These are phyloP conservation scores for Lathamus discolor DNA, from an alignment of 2,113 vertebrate species.

Conservation along the genomic window DNA sequence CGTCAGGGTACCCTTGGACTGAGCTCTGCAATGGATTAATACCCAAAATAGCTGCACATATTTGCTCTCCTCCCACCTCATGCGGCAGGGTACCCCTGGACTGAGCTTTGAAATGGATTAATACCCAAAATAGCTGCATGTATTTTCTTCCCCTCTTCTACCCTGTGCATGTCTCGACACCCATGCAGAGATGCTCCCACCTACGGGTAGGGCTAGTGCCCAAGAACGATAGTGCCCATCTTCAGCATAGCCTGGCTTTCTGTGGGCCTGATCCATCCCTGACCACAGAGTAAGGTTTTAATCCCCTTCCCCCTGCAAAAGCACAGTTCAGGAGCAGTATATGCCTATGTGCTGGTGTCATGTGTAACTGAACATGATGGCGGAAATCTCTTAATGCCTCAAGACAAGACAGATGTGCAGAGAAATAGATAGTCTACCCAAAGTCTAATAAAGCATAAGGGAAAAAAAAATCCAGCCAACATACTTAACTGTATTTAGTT, in stretches of 20 bases:
- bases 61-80: neutral
- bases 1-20: neutral
- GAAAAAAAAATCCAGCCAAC: neutral
- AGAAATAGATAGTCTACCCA: conserved; percentile 3
- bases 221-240: neutral
- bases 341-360: neutral
- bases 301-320: neutral
- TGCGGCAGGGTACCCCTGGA: neutral
- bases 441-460: neutral
- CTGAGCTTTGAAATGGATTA: neutral
- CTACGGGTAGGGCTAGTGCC: neutral
- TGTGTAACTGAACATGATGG: neutral
- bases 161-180: neutral
- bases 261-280: neutral
- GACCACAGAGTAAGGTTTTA: neutral
- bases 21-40: neutral
- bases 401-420: neutral
- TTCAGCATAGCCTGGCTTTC: neutral
- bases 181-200: neutral
- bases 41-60: neutral
- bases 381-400: neutral
- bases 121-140: neutral
- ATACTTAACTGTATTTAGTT: neutral
- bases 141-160: neutral
- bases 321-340: neutral